These are phyloP conservation scores for Petaurus breviceps DNA, from an alignment of 2,113 vertebrate species.

Conservation along the genomic window DNA sequence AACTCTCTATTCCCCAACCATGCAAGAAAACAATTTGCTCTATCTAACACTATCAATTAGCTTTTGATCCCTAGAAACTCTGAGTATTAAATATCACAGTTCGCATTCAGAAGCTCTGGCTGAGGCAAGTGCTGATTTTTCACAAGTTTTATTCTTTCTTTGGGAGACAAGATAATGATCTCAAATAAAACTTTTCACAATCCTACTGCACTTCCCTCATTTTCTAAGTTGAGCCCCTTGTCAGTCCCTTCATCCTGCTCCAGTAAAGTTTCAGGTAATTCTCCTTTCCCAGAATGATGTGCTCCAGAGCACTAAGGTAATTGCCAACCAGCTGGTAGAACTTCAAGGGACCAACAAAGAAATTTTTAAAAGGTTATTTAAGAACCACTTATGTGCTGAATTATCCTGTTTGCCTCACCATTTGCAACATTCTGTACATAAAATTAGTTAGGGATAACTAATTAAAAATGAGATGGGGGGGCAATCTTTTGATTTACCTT, in stretches of 20 bases:
- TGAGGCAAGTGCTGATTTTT: constrained; percentile 69
- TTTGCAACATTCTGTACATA: constrained; percentile 32
- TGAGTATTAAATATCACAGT: constrained; percentile 41
- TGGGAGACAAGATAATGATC: constrained; percentile 68
- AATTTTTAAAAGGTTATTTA: constrained; percentile 57
- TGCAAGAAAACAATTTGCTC: background rate
- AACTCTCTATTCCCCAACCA: background rate
- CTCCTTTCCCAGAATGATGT: constrained; percentile 42
- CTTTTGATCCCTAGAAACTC: background rate
- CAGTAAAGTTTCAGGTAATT: constrained; percentile 37
- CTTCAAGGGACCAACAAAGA: constrained; percentile 64
- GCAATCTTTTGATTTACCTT: constrained; percentile 60
- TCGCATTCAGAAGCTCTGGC: constrained; percentile 44
- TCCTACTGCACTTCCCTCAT: constrained; percentile 64
- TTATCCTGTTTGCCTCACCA: constrained; percentile 36
- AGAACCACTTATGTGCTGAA: constrained; percentile 62
- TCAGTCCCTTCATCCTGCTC: constrained; percentile 63
- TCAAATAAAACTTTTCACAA: constrained; percentile 77
- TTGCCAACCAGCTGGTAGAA: constrained; percentile 52
- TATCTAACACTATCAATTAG: background rate
- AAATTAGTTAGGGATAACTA: constrained; percentile 42
- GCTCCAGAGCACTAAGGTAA: background rate
- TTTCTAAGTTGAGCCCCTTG: constrained; percentile 56
- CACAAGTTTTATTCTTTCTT: constrained; percentile 73
- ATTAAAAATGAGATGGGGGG: constrained; percentile 48